phyloP scores from a whole-genome alignment of 2,888 invertebrate genomes.

The Orthosia incerta region DNA sequence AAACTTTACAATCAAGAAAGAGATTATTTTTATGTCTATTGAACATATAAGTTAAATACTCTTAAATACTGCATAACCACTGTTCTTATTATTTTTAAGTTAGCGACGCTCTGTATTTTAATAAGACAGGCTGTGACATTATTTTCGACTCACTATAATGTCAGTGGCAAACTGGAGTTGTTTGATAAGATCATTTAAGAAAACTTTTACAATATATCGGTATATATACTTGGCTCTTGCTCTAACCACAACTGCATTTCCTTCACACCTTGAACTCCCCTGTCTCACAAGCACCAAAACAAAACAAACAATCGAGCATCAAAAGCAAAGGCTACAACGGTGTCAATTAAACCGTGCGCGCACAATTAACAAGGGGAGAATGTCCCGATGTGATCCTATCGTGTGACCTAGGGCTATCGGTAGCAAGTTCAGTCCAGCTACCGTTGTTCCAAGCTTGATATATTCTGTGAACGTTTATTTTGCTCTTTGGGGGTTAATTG shows the following conservation, averaged over 20 bases:
- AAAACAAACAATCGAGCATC: constrained; percentile 62
- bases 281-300: constrained; percentile 25
- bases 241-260: neutral
- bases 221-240: neutral
- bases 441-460: constrained; percentile 84
- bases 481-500: constrained; percentile 82
- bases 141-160: neutral
- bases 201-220: neutral
- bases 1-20: neutral
- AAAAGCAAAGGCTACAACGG: constrained; percentile 69
- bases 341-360: constrained; percentile 83
- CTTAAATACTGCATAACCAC: neutral
- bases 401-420: constrained; percentile 87
- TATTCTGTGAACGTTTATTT: constrained; percentile 82
- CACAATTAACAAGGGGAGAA: constrained; percentile 85
- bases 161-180: neutral
- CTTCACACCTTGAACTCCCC: constrained; percentile 15
- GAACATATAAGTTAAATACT: too few relatives aligned
- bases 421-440: constrained; percentile 84
- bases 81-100: neutral
- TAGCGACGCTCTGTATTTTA: neutral
- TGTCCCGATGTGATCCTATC: constrained; percentile 86
- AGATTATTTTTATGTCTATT: neutral
- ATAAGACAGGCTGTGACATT: neutral
- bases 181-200: neutral